Percentiles rank a stretch among this genome's conserved stretches.
phyloP scores from a whole-genome alignment of 2,113 vertebrate genomes.

The Paradoxurus hermaphroditus region DNA sequence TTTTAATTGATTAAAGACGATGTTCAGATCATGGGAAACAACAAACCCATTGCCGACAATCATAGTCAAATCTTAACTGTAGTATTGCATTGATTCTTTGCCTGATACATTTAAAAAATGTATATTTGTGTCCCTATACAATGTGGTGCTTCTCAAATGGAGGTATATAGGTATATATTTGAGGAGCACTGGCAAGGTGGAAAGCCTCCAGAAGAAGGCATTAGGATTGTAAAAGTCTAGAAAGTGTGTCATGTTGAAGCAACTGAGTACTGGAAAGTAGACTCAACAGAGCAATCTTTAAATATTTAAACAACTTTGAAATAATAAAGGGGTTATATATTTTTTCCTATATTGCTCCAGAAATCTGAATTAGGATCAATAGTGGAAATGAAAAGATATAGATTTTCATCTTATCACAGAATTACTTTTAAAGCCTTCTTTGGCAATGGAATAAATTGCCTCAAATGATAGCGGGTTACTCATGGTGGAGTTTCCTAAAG shows the following conservation, averaged over 20 bases:
- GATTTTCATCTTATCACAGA: background rate
- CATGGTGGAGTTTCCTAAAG: background rate
- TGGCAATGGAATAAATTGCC: background rate
- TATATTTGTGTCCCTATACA: too few relatives aligned
- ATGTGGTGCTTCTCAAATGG: background rate
- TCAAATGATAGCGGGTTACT: background rate
- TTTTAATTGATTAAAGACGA: background rate
- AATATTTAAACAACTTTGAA: constrained; percentile 33
- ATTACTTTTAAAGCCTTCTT: constrained; percentile 21
- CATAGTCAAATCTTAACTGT: background rate
- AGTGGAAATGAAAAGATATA: background rate
- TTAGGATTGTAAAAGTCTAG: background rate
- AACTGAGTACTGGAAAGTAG: background rate
- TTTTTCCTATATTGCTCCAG: background rate
- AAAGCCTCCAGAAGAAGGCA: background rate
- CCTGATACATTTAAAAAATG: background rate
- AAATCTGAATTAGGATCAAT: constrained; percentile 13
- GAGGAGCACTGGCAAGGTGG: background rate
- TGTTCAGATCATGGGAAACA: background rate
- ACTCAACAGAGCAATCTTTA: background rate
- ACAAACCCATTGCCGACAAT: background rate
- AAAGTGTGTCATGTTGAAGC: background rate
- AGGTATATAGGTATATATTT: background rate
- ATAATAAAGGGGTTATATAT: background rate
- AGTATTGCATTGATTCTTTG: background rate